A percentile compares a stretch with the other conserved stretches of the same genome.
These are phyloP conservation scores for Drosophila sechellia DNA, from an alignment of 1,140 invertebrate genomes.

Conservation along the genomic window DNA sequence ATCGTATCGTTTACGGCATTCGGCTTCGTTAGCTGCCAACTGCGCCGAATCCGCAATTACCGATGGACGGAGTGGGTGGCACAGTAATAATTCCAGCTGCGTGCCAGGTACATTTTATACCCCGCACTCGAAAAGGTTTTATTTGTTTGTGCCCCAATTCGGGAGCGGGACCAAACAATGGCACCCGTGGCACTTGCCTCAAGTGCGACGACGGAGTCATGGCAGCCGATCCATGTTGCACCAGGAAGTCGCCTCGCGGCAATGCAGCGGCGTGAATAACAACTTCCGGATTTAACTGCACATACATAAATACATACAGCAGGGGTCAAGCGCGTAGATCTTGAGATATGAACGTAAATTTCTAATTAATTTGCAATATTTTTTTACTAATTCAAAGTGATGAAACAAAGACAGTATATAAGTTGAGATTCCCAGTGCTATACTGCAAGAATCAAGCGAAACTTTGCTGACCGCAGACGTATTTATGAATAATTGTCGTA, in stretches of 20 bases:
- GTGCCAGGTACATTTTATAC: conserved; percentile 19
- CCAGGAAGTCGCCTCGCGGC: conserved; percentile 54
- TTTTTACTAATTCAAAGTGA: too few relatives aligned
- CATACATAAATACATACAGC: conserved; percentile 9
- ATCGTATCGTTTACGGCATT: conserved; percentile 50
- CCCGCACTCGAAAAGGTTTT: neutral
- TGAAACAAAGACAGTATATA: too few relatives aligned
- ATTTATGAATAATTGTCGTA: neutral
- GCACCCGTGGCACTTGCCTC: conserved; percentile 55
- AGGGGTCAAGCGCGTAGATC: neutral
- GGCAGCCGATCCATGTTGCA: conserved; percentile 16
- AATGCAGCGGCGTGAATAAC: conserved; percentile 53
- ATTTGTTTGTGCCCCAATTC: conserved; percentile 69
- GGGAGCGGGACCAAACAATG: conserved; percentile 54
- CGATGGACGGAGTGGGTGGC: conserved; percentile 44
- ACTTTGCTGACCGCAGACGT: neutral
- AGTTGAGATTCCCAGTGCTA: too few relatives aligned
- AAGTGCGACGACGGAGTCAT: conserved; percentile 58
- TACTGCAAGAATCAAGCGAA: too few relatives aligned
- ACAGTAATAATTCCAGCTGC: conserved; percentile 71
- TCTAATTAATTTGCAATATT: too few relatives aligned
- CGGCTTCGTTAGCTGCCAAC: conserved; percentile 41
- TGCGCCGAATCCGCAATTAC: conserved; percentile 63
- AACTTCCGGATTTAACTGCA: conserved; percentile 65
- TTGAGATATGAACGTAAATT: neutral